Base-by-base conservation (phyloP, 2,888 invertebrate genomes). In the Pheosia tremula region DNA sequence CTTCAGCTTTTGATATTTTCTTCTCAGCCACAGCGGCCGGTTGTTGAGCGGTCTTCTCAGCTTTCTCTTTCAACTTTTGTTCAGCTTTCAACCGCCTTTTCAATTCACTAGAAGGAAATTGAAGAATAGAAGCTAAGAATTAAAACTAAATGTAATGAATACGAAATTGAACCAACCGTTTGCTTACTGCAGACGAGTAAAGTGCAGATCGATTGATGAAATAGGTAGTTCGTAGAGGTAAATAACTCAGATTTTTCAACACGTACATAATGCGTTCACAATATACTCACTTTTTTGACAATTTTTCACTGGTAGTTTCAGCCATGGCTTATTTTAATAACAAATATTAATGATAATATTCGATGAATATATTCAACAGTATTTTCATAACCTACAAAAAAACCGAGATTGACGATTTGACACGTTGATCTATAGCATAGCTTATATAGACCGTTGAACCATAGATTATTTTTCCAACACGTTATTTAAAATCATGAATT, bases 41-140 rank as follows among this genome's bases (percentile, higher is more conserved):
- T 58, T 87, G 91, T 71, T 94, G 94, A 9, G 95, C 94, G 9
- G 93, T 94, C 81, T 98, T 98, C 78, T 97, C 97, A 0, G 95
- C 95, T 83, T 98, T 98, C 80, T 99, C 98, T 85, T 98, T 97
- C 10, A 97, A 96, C 85, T 99, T 99, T 87, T 98, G 97, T 83
- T 98, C 98, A 8, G 97, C 97, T 91, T 99, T 99, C 62, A 97
- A 84, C 10, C 98, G 95, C 64, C 99, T 95, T 93, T 99, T 99
- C 74, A 97, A 94, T 92, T 99, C 99, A 95, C 99, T 99, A 88
- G 41, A 81, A 82, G 65, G 60, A 60, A 93, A 93, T 73, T 67
- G 67, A 64, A 71, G 69, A 75, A 74, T 79, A 76, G 71, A 73
- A 74, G 71, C 65, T 83, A 68, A 81, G 72, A 77, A 73, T 52